Evolutionary conservation across 2,797 vertebrate species (phyloP), one percentile per base, ranked within the genome.

Genomic region (Bradypodion ventrale): DNA sequence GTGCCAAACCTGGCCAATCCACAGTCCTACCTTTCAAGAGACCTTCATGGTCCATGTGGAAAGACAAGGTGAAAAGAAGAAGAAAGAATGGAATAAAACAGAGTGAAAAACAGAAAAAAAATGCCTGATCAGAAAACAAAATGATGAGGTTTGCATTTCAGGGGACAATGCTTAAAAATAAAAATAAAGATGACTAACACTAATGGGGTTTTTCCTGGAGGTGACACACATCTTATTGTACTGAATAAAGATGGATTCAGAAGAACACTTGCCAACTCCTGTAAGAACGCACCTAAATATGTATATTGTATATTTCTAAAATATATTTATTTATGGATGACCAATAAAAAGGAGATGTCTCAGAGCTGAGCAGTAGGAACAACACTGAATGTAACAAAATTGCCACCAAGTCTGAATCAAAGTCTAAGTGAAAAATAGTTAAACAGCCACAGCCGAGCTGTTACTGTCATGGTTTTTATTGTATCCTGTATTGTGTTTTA

Each of bases 21-120:
- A 40, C 86, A 92, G 87, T 95, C 97, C 94, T 97, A 97, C 97
- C 97, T 97, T 97, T 97, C 96, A 92, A 97, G 96, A 95, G 96
- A 97, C 94, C 97, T 97, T 95, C 92, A 95, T 90, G 92, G 94
- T 93, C 95, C 94, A 94, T 94, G 95, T 88, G 85, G 91, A 92
- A 83, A 93, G 91, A 94, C 83, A 84, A 78, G 85, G 88, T 96
- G 91, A 92, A 92, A 95, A 91, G 93, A 89, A 90, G 92, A 93
- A 91, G 87, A 91, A 88, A 93, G 91, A 93, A 92, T 92, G 92
- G 90, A 93, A 95, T 89, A 94, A 93, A 94, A 93, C 90, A 93
- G 92, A 92, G 90, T 91, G 91, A 91, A 91, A 92, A 91, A 89
- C 90, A 93, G 89, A 94, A 94, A 87, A 94, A 87, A 92, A 92